Conservation (phyloP, 2,888 invertebrate genomes). For the Theodoxus fluviatilis region DNA sequence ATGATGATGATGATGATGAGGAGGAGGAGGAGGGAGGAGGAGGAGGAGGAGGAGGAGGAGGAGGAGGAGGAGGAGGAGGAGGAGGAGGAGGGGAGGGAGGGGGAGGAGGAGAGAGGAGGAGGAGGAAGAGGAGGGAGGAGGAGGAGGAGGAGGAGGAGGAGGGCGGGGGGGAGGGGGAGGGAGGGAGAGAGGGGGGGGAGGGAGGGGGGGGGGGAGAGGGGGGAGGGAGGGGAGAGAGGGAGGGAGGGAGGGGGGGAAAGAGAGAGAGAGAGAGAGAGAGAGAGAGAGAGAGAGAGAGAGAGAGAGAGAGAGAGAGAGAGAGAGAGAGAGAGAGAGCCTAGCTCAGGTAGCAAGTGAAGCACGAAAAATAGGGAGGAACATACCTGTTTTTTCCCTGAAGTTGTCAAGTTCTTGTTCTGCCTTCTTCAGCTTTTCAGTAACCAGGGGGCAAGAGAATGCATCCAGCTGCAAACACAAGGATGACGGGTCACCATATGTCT, state of each 20-base stretch:
- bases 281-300: background rate
- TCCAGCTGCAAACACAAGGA: conserved; percentile 70
- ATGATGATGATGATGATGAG: background rate
- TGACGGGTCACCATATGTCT: too few relatives aligned
- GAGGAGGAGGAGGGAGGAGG: background rate
- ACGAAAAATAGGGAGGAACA: too few relatives aligned
- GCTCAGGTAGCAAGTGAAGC: background rate
- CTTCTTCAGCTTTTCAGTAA: conserved; percentile 46
- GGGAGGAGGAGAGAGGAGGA: background rate
- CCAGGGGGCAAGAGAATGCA: conserved; percentile 71
- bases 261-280: background rate
- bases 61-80: background rate
- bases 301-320: background rate
- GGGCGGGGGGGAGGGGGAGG: background rate
- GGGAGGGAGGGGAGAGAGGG: background rate
- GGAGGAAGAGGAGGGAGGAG: background rate
- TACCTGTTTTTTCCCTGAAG: conserved; percentile 45
- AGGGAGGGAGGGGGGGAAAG: background rate
- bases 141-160: background rate
- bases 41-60: background rate
- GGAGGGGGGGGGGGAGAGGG: background rate
- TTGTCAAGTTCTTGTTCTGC: conserved; percentile 46
- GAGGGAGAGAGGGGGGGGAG: background rate
- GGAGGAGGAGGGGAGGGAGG: background rate
- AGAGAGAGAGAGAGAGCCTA: background rate